phyloP scores from a whole-genome alignment of 92 coral and sea anemone genomes.

The Porites evermanni region DNA sequence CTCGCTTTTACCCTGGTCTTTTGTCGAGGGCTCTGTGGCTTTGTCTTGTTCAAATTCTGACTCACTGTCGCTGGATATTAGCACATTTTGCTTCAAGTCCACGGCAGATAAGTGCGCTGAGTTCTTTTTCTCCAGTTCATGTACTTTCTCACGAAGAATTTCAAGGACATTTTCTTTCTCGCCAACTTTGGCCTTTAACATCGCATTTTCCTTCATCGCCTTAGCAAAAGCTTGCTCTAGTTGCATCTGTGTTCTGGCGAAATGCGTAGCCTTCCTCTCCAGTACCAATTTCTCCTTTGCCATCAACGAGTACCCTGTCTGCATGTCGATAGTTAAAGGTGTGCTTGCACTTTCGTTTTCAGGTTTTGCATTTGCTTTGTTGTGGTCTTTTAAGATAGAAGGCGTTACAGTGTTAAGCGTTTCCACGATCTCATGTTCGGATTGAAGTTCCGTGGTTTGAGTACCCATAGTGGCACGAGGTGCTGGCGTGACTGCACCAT shows the following conservation, averaged over 20 bases:
- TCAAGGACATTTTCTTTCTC: constrained; percentile 62
- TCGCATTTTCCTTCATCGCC: constrained; percentile 60
- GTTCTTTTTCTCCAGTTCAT: constrained; percentile 57
- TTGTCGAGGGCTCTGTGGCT: background rate
- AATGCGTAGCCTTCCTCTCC: constrained; percentile 70
- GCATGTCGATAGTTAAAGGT: constrained; percentile 6
- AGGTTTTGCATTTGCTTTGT: constrained; percentile 7
- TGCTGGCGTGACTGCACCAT: background rate
- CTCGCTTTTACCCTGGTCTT: background rate
- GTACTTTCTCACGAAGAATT: constrained; percentile 47
- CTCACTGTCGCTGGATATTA: constrained; percentile 22
- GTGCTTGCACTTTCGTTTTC: background rate
- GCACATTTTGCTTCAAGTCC: constrained; percentile 20
- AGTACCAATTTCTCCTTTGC: constrained; percentile 76
- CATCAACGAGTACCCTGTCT: constrained; percentile 58
- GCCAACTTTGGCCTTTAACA: constrained; percentile 53
- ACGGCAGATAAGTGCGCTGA: background rate
- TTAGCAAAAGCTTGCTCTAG: constrained; percentile 67
- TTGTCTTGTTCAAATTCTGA: background rate
- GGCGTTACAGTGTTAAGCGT: background rate
- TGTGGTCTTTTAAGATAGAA: background rate
- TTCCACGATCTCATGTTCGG: background rate
- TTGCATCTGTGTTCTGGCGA: constrained; percentile 67
- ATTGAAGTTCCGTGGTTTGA: constrained; percentile 9
- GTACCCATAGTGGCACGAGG: background rate